phyloP scores from a whole-genome alignment of 2,797 vertebrate species.

The Eidolon dupreanum region DNA sequence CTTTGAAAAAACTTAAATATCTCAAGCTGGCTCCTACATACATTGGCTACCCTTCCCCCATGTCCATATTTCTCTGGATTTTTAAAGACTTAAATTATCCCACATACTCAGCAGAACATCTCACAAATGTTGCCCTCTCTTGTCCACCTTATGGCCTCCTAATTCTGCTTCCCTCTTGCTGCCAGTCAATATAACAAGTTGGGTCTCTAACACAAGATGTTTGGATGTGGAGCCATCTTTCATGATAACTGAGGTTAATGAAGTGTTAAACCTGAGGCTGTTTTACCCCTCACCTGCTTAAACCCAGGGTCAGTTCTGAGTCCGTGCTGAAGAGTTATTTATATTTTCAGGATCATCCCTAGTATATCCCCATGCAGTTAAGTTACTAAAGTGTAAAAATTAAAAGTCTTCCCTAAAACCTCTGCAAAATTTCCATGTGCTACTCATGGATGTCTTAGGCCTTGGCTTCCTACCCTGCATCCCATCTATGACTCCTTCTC shows the following conservation, averaged over 20 bases:
- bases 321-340: background rate
- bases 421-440: background rate
- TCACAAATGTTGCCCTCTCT: background rate
- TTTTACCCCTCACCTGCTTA: background rate
- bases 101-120: fast-evolving
- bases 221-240: background rate
- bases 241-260: background rate
- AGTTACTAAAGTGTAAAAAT: background rate
- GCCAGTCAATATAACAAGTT: background rate
- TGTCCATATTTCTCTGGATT: background rate
- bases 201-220: background rate
- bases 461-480: background rate
- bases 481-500: background rate
- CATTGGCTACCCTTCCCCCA: no score
- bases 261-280: background rate
- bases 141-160: background rate
- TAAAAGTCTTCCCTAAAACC: background rate
- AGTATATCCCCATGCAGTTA: background rate
- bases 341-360: background rate
- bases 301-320: background rate
- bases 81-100: background rate
- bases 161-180: background rate
- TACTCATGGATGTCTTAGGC: background rate
- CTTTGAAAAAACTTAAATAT: background rate
- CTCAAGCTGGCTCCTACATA: no score